Conservation (phyloP, 1,140 invertebrate species). For the Drepana arcuata region DNA sequence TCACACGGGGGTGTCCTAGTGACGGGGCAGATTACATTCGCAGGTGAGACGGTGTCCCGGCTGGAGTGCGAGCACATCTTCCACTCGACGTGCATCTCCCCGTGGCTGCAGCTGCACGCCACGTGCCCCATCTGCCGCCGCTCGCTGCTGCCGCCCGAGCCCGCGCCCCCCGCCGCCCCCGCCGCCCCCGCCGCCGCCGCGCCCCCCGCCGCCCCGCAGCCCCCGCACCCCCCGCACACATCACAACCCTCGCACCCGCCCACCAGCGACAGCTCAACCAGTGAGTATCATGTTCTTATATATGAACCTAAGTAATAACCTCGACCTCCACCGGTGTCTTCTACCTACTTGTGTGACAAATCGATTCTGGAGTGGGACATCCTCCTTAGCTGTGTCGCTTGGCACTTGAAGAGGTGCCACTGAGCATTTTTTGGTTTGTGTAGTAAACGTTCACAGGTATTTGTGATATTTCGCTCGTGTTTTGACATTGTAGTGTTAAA, state of each 20-base stretch:
- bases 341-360: too few species aligned
- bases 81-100: conserved; percentile 93
- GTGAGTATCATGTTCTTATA: not conserved
- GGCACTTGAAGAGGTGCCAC: not conserved
- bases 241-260: conserved; percentile 4
- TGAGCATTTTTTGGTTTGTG: not conserved
- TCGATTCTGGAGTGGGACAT: too few species aligned
- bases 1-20: too few species aligned
- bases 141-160: conserved; percentile 73
- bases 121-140: conserved; percentile 96
- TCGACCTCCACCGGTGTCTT: not conserved
- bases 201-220: conserved; percentile 1
- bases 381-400: not conserved
- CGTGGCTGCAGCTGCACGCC: conserved; percentile 96
- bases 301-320: not conserved
- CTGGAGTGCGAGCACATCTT: conserved; percentile 94
- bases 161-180: conserved; percentile 3
- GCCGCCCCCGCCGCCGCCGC: not conserved
- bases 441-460: too few species aligned
- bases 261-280: conserved; percentile 1
- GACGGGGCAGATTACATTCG: too few species aligned
- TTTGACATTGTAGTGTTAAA: too few species aligned
- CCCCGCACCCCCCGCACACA: not conserved
- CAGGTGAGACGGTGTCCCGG: conserved; percentile 86
- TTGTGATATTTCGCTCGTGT: too few species aligned